A percentile compares a stretch with the other conserved stretches of the same genome.
These are phyloP conservation scores for Epinephelus awoara DNA, from an alignment of 2,797 vertebrate species.

Conservation along the genomic window DNA sequence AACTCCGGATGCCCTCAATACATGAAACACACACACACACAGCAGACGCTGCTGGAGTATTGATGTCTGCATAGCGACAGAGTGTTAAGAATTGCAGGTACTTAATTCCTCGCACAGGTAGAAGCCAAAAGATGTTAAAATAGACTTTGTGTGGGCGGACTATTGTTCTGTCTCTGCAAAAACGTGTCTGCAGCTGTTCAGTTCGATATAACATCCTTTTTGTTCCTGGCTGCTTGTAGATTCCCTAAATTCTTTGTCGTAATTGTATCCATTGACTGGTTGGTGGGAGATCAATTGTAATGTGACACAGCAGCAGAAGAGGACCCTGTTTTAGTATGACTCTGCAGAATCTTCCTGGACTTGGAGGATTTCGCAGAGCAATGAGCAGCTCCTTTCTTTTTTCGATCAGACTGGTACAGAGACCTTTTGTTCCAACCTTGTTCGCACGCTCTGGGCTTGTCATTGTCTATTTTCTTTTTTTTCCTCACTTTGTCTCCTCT, in stretches of 20 bases:
- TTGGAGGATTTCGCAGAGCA: conserved; percentile 32
- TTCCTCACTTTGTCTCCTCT: conserved; percentile 32
- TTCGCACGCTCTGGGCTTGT: conserved; percentile 60
- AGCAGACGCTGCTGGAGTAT: conserved; percentile 30
- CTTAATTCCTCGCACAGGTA: conserved; percentile 62
- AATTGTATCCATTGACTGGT: conserved; percentile 38
- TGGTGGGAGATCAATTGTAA: conserved; percentile 53
- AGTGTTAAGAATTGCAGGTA: conserved; percentile 38
- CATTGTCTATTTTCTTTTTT: conserved; percentile 57
- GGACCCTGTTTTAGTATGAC: conserved; percentile 71
- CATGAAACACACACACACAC: conserved; percentile 34
- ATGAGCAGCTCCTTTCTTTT: conserved; percentile 55
- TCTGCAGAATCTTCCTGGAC: conserved; percentile 73
- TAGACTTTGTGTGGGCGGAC: conserved; percentile 61
- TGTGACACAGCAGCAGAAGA: conserved; percentile 64
- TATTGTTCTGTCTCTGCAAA: conserved; percentile 55
- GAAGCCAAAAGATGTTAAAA: conserved; percentile 64
- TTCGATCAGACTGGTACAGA: conserved; percentile 69
- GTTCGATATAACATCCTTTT: conserved; percentile 39
- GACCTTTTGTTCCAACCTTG: conserved; percentile 67
- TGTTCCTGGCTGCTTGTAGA: conserved; percentile 25
- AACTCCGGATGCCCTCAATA: conserved; percentile 49
- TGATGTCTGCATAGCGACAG: conserved; percentile 39
- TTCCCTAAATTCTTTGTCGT: conserved; percentile 26
- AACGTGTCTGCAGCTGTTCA: conserved; percentile 58